A percentile compares a stretch with the other conserved stretches of the same genome.
Evolutionary conservation across 1,140 invertebrate species (phyloP).

Genomic region (Carcinoscorpius rotundicauda): DNA sequence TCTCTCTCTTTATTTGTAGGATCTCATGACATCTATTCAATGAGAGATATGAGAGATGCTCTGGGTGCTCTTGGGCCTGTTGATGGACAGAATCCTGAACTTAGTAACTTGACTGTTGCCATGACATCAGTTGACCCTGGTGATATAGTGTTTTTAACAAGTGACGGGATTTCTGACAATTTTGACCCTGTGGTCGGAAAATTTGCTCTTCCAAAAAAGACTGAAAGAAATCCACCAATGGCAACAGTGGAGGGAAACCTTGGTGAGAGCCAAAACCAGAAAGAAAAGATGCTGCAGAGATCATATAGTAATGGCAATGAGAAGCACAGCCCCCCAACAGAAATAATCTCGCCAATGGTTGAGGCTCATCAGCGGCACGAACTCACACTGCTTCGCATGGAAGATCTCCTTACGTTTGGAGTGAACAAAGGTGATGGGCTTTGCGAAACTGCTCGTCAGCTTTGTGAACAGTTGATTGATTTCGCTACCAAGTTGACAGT

Average conservation of each 20-base stretch:
- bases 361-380: conserved; percentile 67
- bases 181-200: conserved; percentile 90
- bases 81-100: conserved; percentile 73
- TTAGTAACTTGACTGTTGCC: conserved; percentile 82
- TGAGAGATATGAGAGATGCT: conserved; percentile 87
- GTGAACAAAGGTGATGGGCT: conserved; percentile 43
- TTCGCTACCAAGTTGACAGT: conserved; percentile 53
- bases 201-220: conserved; percentile 53
- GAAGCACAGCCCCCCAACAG: neutral
- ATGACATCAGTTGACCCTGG: conserved; percentile 69
- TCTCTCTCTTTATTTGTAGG: conserved; percentile 33
- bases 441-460: conserved; percentile 41
- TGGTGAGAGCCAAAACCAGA: too few relatives aligned
- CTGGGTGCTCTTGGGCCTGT: conserved; percentile 83
- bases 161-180: conserved; percentile 83
- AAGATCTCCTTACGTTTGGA: conserved; percentile 60
- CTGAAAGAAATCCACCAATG: conserved; percentile 8
- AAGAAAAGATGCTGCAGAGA: too few relatives aligned
- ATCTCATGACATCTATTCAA: conserved; percentile 75
- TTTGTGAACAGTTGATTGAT: conserved; percentile 62
- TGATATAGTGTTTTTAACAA: conserved; percentile 83
- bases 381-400: conserved; percentile 60
- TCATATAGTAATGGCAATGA: too few relatives aligned
- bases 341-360: conserved; percentile 48
- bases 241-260: neutral